Evolutionary conservation across 2,797 vertebrate genomes (phyloP).

Genomic region (Artibeus lituratus): DNA sequence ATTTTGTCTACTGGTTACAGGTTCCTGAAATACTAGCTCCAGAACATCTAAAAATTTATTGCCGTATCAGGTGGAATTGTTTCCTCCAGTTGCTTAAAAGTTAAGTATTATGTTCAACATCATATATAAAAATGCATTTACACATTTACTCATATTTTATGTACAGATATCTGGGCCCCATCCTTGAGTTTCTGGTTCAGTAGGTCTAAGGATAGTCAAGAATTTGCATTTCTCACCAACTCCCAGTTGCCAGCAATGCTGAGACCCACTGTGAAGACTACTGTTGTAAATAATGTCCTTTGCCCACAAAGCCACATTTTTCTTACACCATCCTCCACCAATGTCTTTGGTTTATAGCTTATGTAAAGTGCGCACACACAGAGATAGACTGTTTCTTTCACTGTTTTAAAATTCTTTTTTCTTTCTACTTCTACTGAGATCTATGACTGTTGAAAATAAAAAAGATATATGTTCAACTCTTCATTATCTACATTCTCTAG

Average conservation of each 20-base stretch:
- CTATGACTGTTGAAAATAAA: not conserved
- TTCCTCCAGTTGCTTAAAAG: not conserved
- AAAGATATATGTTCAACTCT: not conserved
- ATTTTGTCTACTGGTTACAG: not conserved
- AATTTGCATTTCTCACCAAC: not conserved
- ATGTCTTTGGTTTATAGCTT: not conserved
- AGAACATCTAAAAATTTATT: not conserved
- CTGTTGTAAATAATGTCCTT: not conserved
- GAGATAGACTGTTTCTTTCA: not conserved
- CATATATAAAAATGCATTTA: not conserved
- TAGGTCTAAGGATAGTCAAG: not conserved
- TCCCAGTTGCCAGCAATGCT: not conserved
- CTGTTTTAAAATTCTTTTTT: not conserved
- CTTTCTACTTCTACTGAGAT: not conserved
- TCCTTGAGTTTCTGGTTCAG: not conserved
- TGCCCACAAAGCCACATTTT: not conserved
- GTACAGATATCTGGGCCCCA: not conserved
- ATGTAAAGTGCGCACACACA: not conserved
- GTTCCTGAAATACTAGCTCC: not conserved
- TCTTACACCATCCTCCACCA: not conserved
- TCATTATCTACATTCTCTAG: not conserved
- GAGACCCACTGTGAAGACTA: not conserved
- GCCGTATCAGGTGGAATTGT: not conserved
- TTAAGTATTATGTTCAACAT: not conserved
- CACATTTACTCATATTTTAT: not conserved